A percentile compares a stretch with the other conserved stretches of the same genome.
These are phyloP conservation scores for Macaca nemestrina DNA, from an alignment of 2,113 vertebrate genomes.

Conservation along the genomic window DNA sequence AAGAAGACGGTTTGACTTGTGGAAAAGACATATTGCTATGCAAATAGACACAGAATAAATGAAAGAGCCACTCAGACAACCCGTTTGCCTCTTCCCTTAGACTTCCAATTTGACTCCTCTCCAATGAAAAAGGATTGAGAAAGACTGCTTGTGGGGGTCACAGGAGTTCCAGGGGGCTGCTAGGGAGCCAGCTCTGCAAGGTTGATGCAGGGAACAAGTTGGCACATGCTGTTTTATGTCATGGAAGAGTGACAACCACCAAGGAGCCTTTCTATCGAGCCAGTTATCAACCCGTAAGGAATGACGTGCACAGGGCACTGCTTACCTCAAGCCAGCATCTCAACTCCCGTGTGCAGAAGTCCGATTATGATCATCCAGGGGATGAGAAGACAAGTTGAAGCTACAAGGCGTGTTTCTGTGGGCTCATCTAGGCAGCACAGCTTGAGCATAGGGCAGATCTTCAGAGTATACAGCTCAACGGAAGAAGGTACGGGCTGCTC, in stretches of 20 bases:
- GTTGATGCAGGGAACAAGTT: neutral
- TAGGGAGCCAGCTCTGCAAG: neutral
- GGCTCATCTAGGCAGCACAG: neutral
- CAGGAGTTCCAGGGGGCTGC: fast-evolving
- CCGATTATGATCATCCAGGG: conserved; percentile 44
- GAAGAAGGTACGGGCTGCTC: neutral
- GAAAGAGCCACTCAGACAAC: neutral
- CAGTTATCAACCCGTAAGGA: fast-evolving
- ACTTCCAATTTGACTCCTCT: neutral
- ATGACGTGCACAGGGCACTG: neutral
- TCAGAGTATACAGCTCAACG: neutral
- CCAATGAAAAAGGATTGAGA: neutral
- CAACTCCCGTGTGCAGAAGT: neutral
- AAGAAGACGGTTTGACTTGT: neutral
- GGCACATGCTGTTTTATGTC: neutral
- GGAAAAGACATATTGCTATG: neutral
- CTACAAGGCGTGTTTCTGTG: neutral
- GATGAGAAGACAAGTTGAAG: neutral
- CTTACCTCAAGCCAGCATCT: neutral
- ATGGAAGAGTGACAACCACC: conserved; percentile 12
- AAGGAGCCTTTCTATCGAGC: neutral
- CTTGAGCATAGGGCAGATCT: neutral
- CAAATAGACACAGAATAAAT: neutral
- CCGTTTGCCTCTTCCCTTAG: neutral
- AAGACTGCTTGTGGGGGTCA: neutral